These are phyloP conservation scores for Leptopilina drosophilae DNA, from an alignment of 2,888 invertebrate species.

Conservation along the genomic window DNA sequence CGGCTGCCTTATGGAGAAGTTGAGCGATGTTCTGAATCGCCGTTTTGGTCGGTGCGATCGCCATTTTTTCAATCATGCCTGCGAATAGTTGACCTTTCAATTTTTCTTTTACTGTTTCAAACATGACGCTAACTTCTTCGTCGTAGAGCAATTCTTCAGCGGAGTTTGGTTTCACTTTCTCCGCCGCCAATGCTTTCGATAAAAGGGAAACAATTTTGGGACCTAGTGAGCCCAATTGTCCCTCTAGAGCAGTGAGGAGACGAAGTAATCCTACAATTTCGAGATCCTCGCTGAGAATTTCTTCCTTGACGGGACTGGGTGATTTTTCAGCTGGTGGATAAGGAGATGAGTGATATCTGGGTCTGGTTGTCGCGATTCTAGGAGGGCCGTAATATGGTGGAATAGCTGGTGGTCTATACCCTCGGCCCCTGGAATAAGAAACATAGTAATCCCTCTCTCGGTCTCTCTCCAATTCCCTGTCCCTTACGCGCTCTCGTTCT, in stretches of 20 bases:
- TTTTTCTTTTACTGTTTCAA: conserved; percentile 92
- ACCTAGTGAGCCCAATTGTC: conserved; percentile 89
- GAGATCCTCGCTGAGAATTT: conserved; percentile 69
- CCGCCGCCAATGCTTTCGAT: conserved; percentile 87
- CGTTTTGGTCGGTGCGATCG: conserved; percentile 85
- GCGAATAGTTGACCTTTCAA: conserved; percentile 88
- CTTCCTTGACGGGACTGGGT: conserved; percentile 67
- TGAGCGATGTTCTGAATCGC: conserved; percentile 88
- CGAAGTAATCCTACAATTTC: conserved; percentile 80
- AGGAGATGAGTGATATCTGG: conserved; percentile 65
- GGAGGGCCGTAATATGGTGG: conserved; percentile 56
- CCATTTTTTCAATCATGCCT: conserved; percentile 81
- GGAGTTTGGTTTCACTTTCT: conserved; percentile 85
- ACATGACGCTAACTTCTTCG: conserved; percentile 85
- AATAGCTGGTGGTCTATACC: conserved; percentile 47
- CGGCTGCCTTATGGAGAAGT: conserved; percentile 83
- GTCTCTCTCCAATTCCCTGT: not conserved
- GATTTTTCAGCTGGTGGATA: conserved; percentile 74
- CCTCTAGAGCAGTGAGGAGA: conserved; percentile 88
- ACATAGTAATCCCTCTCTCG: conserved; percentile 52
- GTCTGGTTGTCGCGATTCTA: conserved; percentile 49
- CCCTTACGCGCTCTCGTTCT: conserved; percentile 40
- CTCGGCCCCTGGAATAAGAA: conserved; percentile 59
- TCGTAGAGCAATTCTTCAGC: conserved; percentile 86
- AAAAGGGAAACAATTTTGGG: conserved; percentile 87